Base-by-base conservation (phyloP, 2,888 invertebrate genomes). In the Myathropa florea region DNA sequence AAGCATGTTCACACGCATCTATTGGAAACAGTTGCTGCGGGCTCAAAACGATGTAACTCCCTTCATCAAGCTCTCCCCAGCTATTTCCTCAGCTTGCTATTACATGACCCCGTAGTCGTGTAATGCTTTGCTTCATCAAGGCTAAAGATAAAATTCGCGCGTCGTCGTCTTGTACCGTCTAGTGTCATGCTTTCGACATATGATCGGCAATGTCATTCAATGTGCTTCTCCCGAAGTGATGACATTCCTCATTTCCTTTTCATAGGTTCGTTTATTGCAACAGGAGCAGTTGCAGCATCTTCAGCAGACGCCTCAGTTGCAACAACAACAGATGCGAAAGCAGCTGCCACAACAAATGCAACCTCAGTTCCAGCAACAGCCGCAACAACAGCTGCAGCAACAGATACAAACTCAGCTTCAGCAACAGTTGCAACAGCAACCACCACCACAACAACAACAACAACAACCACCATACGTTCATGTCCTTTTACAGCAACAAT, bases 401-500 rank as follows among this genome's bases (percentile, higher is more conserved):
- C 59, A 61, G 21, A 21, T 12, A 12, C 72, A 59, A 3, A 6
- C 26, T 10, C 28, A 59, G 23, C 14, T 30, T 7, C 68, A 55
- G 9, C 46, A 14, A 10, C 60, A 24, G 12, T 12, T 55, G 39
- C 46, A 21, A 0, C 68, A 30, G 12, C 70, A 53, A 33, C 68
- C 65, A 3, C 64, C 68, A 24, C 6, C 24, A 4, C 64, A 63
- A 21, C 46, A 30, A 18, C 46, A 46, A 9, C 30, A 39, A 23
- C 79, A 53, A n/a, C 61, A 18, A n/a, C 68, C 77, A 10, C 85
- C 82, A 6, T 71, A 55, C 21, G 60, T 76, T 33, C 80, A 80
- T 23, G 30, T 70, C n/a, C 83, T 81, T 30, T 67, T 84, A 23
- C 85, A 85, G 33, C 85, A 85, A n/a, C 82, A 82, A 46, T 67